phyloP scores from a whole-genome alignment of 2,888 invertebrate species.

The Chironomus tentans region DNA sequence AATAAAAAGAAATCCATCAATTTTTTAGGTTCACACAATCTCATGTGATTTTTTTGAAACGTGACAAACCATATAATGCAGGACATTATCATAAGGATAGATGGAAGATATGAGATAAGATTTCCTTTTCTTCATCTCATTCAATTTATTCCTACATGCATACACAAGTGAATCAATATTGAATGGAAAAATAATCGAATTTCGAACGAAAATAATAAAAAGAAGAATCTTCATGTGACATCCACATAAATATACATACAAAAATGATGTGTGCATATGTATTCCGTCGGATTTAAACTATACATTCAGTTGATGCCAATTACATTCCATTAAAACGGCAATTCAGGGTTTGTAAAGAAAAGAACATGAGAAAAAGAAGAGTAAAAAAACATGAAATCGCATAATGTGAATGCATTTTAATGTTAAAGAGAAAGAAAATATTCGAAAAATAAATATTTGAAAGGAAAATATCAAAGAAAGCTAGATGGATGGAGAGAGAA shows the following conservation, averaged over 20 bases:
- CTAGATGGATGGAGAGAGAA: background rate
- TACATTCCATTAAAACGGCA: background rate
- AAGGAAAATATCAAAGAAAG: background rate
- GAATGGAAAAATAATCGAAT: background rate
- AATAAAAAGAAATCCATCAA: background rate
- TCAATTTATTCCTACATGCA: too few species aligned
- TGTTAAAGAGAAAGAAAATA: constrained; percentile 15
- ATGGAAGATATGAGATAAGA: too few species aligned
- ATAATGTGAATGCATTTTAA: constrained; percentile 24
- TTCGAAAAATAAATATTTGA: constrained; percentile 14
- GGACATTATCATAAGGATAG: constrained; percentile 13
- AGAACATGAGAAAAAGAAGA: background rate
- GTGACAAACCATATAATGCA: constrained; percentile 23
- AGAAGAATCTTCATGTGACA: background rate
- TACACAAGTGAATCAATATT: background rate
- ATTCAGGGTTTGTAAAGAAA: background rate
- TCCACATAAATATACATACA: too few species aligned
- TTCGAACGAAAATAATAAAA: background rate
- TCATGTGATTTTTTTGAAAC: background rate
- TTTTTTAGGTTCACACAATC: background rate
- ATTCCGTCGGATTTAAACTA: background rate
- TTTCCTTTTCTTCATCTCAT: background rate
- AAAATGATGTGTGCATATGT: too few species aligned
- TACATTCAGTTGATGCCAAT: background rate
- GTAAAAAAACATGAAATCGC: constrained; percentile 12